Evolutionary conservation across 2,888 invertebrate genomes (phyloP).

Genomic region (Diplolepis rosae): DNA sequence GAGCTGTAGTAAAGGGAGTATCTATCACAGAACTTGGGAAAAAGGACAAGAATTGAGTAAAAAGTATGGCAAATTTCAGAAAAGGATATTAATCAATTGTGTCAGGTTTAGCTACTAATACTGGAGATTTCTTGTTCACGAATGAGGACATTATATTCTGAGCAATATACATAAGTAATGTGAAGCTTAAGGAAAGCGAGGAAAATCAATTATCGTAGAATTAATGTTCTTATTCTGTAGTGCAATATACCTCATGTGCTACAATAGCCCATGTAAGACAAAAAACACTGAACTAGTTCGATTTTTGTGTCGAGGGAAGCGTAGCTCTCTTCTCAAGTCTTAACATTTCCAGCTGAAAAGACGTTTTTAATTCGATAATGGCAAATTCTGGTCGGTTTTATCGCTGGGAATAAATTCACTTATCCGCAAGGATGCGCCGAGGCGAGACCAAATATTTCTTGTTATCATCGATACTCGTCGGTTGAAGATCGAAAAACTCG

Average conservation of each 20-base stretch:
- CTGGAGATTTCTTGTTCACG: too few species aligned
- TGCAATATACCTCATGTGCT: constrained; percentile 6
- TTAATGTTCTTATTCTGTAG: neutral
- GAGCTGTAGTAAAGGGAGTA: neutral
- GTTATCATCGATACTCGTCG: constrained; percentile 28
- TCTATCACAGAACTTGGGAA: neutral
- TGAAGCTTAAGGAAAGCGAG: neutral
- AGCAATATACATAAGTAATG: constrained; percentile 22
- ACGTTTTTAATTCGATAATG: constrained; percentile 25
- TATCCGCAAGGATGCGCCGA: constrained; percentile 28
- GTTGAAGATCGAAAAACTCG: constrained; percentile 20
- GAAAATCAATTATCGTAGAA: neutral
- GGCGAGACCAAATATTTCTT: constrained; percentile 31
- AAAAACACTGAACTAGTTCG: neutral
- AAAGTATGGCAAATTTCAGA: neutral
- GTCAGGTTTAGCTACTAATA: neutral
- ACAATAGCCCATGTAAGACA: neutral
- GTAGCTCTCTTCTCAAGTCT: neutral
- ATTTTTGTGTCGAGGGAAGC: neutral
- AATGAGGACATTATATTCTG: neutral
- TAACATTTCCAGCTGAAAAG: constrained; percentile 2
- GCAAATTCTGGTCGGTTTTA: constrained; percentile 11
- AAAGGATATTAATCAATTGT: neutral
- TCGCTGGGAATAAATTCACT: constrained; percentile 23
- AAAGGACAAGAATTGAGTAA: neutral